These are phyloP conservation scores for Amphipyra tragopoginis DNA, from an alignment of 2,888 invertebrate species.

Conservation along the genomic window DNA sequence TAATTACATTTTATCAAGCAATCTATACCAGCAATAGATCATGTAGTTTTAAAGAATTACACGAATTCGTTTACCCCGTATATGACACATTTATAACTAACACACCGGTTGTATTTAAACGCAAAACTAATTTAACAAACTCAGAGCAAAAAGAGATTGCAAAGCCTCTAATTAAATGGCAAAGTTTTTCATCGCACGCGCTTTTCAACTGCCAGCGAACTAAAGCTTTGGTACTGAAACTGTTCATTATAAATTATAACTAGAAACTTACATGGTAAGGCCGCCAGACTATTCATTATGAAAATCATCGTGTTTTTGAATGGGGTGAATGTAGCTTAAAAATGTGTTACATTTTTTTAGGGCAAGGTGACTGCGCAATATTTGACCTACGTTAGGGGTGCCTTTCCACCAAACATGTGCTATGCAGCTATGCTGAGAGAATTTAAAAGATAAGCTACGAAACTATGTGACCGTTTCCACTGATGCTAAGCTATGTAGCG, in stretches of 20 bases:
- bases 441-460: no score
- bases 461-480: no score
- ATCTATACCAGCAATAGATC: no score
- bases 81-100: conserved; percentile 18
- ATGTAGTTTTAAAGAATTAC: no score
- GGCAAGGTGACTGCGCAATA: no score
- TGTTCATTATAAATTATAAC: conserved; percentile 49
- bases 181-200: conserved; percentile 53
- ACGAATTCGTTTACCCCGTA: no score
- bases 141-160: conserved; percentile 30
- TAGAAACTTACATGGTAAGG: conserved; percentile 1
- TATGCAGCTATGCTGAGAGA: no score
- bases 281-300: conserved; percentile 26
- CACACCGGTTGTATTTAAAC: conserved; percentile 5
- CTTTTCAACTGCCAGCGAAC: conserved; percentile 28
- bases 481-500: no score
- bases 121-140: conserved; percentile 31
- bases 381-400: no score
- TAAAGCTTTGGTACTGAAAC: conserved; percentile 31
- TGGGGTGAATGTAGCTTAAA: not conserved
- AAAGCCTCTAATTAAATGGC: conserved; percentile 51
- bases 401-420: no score
- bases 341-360: conserved; percentile 1
- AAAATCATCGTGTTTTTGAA: conserved; percentile 20
- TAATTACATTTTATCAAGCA: no score